These are phyloP conservation scores for Bembecia ichneumoniformis DNA, from an alignment of 2,888 invertebrate genomes.

Conservation along the genomic window DNA sequence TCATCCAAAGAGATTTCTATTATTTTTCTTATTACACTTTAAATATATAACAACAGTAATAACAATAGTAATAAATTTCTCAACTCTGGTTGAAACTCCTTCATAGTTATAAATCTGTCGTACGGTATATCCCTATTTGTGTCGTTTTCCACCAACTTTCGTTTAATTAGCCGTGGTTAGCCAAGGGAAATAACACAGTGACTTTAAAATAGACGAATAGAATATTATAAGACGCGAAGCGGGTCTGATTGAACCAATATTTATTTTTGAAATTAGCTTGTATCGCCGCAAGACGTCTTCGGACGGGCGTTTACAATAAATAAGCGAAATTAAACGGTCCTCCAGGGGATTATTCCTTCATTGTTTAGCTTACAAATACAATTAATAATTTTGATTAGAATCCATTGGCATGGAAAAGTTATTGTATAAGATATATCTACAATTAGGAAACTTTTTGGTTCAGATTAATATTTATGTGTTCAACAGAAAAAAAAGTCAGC, in stretches of 20 bases:
- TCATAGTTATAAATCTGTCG: too few species aligned
- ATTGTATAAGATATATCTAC: too few species aligned
- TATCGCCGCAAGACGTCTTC: slow-evolving; percentile 36
- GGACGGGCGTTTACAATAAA: slow-evolving; percentile 46
- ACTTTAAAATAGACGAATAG: slow-evolving; percentile 9
- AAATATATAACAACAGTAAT: too few species aligned
- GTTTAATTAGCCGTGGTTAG: too few species aligned
- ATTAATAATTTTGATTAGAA: slow-evolving; percentile 57
- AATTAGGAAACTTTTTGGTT: not conserved
- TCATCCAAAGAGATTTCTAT: too few species aligned
- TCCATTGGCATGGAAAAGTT: slow-evolving; percentile 1
- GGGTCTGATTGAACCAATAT: slow-evolving; percentile 62
- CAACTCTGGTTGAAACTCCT: too few species aligned
- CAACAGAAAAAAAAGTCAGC: too few species aligned
- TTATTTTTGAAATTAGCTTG: slow-evolving; percentile 69
- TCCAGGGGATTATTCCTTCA: slow-evolving; percentile 33
- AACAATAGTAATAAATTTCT: too few species aligned
- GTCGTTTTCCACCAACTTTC: too few species aligned
- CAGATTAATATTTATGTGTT: not conserved
- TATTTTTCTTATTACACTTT: too few species aligned
- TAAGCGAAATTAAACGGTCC: slow-evolving; percentile 62
- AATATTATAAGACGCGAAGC: slow-evolving; percentile 7
- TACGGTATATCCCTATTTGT: too few species aligned
- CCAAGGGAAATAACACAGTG: not conserved
- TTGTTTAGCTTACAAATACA: slow-evolving; percentile 51